These are phyloP conservation scores for Athalia rosae DNA, from an alignment of 2,888 invertebrate species.

Conservation along the genomic window DNA sequence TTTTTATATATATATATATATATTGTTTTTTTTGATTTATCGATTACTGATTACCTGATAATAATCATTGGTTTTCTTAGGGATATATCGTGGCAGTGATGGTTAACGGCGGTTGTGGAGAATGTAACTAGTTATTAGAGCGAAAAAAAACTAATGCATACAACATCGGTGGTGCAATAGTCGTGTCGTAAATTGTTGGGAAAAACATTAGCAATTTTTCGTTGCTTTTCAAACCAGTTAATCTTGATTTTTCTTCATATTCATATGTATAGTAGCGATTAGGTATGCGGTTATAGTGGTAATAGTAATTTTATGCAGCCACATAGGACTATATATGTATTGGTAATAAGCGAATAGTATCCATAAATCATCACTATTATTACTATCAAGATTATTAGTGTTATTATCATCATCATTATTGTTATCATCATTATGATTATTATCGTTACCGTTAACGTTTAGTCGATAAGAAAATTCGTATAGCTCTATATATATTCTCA, in stretches of 20 bases:
- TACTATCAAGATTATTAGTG: not conserved
- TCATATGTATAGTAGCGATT: not conserved
- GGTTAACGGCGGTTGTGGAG: slow-evolving; percentile 26
- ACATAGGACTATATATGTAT: too few relatives aligned
- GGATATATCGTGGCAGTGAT: slow-evolving; percentile 29
- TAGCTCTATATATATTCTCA: not conserved
- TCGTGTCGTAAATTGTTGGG: not conserved
- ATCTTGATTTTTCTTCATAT: not conserved
- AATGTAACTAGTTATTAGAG: not conserved
- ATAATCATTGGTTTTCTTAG: not conserved
- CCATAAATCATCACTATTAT: not conserved
- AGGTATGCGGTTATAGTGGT: not conserved
- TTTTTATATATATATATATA: slow-evolving; percentile 42
- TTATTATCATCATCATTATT: slow-evolving; percentile 3
- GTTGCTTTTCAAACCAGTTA: not conserved
- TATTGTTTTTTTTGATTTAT: not conserved
- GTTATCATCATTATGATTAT: not conserved
- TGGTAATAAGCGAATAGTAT: not conserved
- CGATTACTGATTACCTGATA: not conserved
- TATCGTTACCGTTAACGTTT: not conserved
- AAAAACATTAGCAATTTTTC: not conserved
- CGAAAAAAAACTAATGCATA: too few relatives aligned
- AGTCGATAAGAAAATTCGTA: not conserved
- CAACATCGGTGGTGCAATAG: not conserved
- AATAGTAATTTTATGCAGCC: not conserved